Conservation (phyloP, 2,113 vertebrate species). For the Nothocercus nigrocapillus region DNA sequence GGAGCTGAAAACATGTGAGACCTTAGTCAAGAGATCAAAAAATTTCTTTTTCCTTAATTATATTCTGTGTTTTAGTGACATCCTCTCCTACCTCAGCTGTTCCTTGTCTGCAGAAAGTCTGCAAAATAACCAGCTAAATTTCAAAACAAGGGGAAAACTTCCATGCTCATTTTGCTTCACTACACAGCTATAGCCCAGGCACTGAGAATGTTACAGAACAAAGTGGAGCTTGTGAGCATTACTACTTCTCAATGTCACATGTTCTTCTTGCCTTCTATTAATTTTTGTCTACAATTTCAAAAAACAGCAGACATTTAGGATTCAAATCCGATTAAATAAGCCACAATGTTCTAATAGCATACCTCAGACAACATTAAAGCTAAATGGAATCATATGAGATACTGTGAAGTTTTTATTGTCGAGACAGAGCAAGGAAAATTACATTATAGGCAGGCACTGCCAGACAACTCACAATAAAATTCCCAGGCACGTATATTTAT, state of each 20-base stretch:
- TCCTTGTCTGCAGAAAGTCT: neutral
- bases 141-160: neutral
- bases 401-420: constrained; percentile 30
- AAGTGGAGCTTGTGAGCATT: fast-evolving
- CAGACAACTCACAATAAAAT: constrained; percentile 32
- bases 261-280: neutral
- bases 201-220: neutral
- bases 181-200: neutral
- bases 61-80: constrained; percentile 15
- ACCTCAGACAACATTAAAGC: constrained; percentile 45
- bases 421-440: constrained; percentile 50
- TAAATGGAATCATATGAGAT: constrained; percentile 42
- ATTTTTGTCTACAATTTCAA: neutral
- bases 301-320: constrained; percentile 13
- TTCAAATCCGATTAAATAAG: neutral
- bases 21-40: neutral
- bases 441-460: constrained; percentile 30
- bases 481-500: neutral
- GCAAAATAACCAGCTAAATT: neutral
- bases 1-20: neutral
- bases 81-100: neutral
- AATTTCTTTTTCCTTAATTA: constrained; percentile 30
- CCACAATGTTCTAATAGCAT: constrained; percentile 8
- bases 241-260: neutral
- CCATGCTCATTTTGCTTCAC: neutral